phyloP scores from a whole-genome alignment of 2,797 vertebrate genomes.

The Syngnathus rostellatus region DNA sequence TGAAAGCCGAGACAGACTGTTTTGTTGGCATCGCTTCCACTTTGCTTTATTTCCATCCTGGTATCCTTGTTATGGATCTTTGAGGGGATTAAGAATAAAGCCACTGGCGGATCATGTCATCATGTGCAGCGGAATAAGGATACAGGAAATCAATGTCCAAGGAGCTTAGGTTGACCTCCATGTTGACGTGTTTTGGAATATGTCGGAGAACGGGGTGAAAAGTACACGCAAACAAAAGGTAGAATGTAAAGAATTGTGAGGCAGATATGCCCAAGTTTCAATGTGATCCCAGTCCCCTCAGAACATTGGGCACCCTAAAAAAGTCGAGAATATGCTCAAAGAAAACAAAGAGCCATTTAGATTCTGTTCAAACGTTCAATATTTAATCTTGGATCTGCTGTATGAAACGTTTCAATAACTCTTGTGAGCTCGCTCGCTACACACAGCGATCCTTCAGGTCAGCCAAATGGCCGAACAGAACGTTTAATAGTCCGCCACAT shows the following conservation, averaged over 20 bases:
- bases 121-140: constrained; percentile 36
- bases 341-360: not conserved
- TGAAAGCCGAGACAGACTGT: constrained; percentile 45
- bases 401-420: not conserved
- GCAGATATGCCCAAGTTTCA: not conserved
- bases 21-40: constrained; percentile 39
- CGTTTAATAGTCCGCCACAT: constrained; percentile 24
- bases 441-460: constrained; percentile 19
- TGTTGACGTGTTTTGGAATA: not conserved
- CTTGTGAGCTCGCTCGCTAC: constrained; percentile 9
- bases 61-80: constrained; percentile 50
- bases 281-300: not conserved
- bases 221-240: not conserved
- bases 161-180: constrained; percentile 17
- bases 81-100: constrained; percentile 51
- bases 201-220: not conserved
- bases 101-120: constrained; percentile 46
- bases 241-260: not conserved
- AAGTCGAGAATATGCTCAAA: not conserved
- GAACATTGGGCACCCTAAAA: not conserved
- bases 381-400: not conserved
- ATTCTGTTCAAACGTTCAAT: not conserved
- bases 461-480: constrained; percentile 36
- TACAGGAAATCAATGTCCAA: constrained; percentile 39
- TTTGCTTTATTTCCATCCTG: constrained; percentile 38